Evolutionary conservation across 2,888 invertebrate genomes (phyloP), one percentile per base, ranked within the genome.

Genomic region (Conus canariensis): DNA sequence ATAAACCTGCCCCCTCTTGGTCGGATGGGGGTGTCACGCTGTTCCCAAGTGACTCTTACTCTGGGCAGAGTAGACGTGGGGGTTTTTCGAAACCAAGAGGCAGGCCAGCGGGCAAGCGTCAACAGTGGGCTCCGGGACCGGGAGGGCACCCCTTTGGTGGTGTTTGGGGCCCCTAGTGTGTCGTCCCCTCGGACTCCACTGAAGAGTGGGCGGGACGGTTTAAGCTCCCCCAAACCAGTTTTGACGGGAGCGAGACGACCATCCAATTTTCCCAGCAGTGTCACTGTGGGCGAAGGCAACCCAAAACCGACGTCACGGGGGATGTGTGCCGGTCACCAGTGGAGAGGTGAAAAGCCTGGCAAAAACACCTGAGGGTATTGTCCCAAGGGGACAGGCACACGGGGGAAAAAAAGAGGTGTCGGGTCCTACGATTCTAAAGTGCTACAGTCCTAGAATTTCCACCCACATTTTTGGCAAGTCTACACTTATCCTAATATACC

Each of bases 331-430:
- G 8, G 9, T 70, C 14, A 19, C 67, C 14, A 6, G 19, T 19
- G 22, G 19, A 9, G 85, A n/a, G n/a, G n/a, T n/a, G n/a, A n/a
- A n/a, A n/a, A n/a, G n/a, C n/a, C n/a, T n/a, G n/a, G n/a, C n/a
- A 8, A 9, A 85, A 56, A 4, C 59, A 8, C 4, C 82, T 56
- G 30, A 89, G 22, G 6, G 85, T 67, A 83, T 89, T 89, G n/a
- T 85, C 85, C 22, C 89, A 85, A n/a, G 30, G 85, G 60, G 67
- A 89, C 85, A 67, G 85, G 89, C 59, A 85, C 45, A 7, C 80
- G n/a, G 8, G 22, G 8, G 8, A n/a, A 85, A 83, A n/a, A 64
- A 85, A 14, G 25, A 10, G 22, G 83, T 89, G 67, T 89, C 89
- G 16, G 83, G 89, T 19, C 85, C 64, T 45, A 89, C 85, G 16